A percentile compares a stretch with the other conserved stretches of the same genome.
Evolutionary conservation across 1,140 invertebrate genomes (phyloP).

Genomic region (Zaprionus africanus): DNA sequence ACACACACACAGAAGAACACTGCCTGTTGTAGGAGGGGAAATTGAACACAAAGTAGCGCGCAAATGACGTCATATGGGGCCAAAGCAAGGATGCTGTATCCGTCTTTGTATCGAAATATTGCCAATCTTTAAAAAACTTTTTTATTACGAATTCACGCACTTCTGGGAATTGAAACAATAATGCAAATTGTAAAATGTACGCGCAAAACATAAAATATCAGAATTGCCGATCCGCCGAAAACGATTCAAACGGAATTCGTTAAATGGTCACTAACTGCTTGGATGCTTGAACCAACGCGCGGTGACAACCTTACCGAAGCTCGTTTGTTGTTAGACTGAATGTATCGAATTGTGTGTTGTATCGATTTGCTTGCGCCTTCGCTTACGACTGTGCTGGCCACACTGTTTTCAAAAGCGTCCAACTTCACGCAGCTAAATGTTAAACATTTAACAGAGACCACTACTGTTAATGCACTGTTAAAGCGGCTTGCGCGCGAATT

Average conservation of each 20-base stretch:
- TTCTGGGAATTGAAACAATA: constrained; percentile 6
- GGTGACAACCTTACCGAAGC: constrained; percentile 29
- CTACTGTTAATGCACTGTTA: not conserved
- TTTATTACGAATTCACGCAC: constrained; percentile 19
- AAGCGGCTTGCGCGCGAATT: not conserved
- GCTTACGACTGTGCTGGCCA: not conserved
- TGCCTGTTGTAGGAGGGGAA: not conserved
- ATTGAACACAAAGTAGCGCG: constrained; percentile 42
- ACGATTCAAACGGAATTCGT: constrained; percentile 23
- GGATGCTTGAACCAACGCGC: constrained; percentile 3
- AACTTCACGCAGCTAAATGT: constrained; percentile 13
- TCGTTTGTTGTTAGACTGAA: constrained; percentile 45
- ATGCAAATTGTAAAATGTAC: not conserved
- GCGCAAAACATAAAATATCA: not conserved
- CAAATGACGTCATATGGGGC: constrained; percentile 40
- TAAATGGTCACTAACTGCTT: not conserved
- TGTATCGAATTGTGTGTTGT: constrained; percentile 22
- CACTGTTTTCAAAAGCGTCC: not conserved
- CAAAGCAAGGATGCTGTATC: constrained; percentile 34
- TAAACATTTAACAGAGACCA: not conserved
- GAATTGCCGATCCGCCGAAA: constrained; percentile 11
- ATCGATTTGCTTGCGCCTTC: constrained; percentile 21
- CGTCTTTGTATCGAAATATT: constrained; percentile 17
- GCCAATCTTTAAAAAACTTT: constrained; percentile 14
- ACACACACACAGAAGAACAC: constrained; percentile 6